phyloP scores from a whole-genome alignment of 2,888 invertebrate genomes.

The Chalcosyrphus nemorum region DNA sequence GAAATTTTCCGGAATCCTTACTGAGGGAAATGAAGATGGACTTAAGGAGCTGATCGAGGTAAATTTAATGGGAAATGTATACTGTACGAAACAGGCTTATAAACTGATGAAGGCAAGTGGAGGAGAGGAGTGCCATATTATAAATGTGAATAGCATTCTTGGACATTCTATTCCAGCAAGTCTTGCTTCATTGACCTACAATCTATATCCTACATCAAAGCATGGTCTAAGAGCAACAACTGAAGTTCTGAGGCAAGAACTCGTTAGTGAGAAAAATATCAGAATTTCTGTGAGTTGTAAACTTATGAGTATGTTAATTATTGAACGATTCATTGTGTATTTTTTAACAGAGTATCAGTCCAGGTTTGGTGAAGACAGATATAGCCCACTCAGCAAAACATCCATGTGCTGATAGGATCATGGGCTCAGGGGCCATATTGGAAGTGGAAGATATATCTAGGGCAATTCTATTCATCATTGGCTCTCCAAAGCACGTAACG shows the following conservation, averaged over 20 bases:
- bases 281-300: constrained; percentile 76
- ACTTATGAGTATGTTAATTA: too few relatives aligned
- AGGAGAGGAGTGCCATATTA: constrained; percentile 81
- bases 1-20: constrained; percentile 74
- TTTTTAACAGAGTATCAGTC: constrained; percentile 77
- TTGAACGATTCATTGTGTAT: neutral
- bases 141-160: constrained; percentile 82
- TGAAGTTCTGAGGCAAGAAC: constrained; percentile 77
- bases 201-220: constrained; percentile 78
- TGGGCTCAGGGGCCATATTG: constrained; percentile 73
- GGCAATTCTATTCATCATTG: constrained; percentile 76
- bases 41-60: constrained; percentile 80
- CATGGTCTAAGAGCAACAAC: constrained; percentile 77
- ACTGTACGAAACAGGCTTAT: constrained; percentile 82
- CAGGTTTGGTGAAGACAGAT: constrained; percentile 77
- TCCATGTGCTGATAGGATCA: constrained; percentile 72
- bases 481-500: constrained; percentile 76
- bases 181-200: constrained; percentile 75
- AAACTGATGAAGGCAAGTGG: constrained; percentile 81
- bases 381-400: constrained; percentile 73
- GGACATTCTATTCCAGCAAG: constrained; percentile 82
- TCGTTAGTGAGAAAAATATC: constrained; percentile 76
- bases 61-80: constrained; percentile 81
- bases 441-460: constrained; percentile 76
- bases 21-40: constrained; percentile 75